Evolutionary conservation across 2,888 invertebrate species (phyloP).

Genomic region (Caenorhabditis virilis): DNA sequence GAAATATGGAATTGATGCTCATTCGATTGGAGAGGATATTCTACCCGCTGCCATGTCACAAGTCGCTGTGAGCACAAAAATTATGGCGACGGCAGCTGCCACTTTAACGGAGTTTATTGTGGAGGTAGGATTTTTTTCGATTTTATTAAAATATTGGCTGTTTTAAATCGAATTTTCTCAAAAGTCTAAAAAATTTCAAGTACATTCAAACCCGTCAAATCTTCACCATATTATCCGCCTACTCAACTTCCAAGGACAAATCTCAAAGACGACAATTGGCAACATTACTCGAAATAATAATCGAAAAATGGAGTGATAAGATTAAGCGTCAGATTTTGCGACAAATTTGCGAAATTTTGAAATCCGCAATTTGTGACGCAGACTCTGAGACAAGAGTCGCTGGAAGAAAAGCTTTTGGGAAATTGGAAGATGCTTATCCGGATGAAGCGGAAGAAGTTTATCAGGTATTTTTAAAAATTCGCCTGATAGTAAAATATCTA

Average conservation of each 20-base stretch:
- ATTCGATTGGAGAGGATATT: conserved; percentile 31
- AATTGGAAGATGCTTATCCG: conserved; percentile 19
- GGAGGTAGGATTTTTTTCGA: no score
- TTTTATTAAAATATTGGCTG: no score
- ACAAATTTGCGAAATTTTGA: conserved; percentile 30
- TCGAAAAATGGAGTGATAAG: conserved; percentile 21
- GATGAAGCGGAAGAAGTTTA: conserved; percentile 28
- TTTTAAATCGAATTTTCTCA: no score
- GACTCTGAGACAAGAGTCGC: conserved; percentile 23
- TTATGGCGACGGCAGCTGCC: conserved; percentile 31
- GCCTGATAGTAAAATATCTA: no score
- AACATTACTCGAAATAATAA: conserved; percentile 12
- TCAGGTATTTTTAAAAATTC: conserved; percentile 4
- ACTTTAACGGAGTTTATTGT: conserved; percentile 30
- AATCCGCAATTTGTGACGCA: conserved; percentile 26
- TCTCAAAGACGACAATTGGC: conserved; percentile 22
- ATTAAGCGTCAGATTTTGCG: conserved; percentile 25
- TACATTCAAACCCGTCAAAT: conserved; percentile 33
- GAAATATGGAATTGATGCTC: conserved; percentile 26
- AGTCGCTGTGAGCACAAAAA: conserved; percentile 34
- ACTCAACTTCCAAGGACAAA: conserved; percentile 33
- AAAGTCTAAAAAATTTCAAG: no score
- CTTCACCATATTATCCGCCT: conserved; percentile 21
- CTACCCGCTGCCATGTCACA: conserved; percentile 21
- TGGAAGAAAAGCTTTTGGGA: conserved; percentile 21